Base-by-base conservation (phyloP, 1,140 invertebrate species). In the Hypsibius dujardini region DNA sequence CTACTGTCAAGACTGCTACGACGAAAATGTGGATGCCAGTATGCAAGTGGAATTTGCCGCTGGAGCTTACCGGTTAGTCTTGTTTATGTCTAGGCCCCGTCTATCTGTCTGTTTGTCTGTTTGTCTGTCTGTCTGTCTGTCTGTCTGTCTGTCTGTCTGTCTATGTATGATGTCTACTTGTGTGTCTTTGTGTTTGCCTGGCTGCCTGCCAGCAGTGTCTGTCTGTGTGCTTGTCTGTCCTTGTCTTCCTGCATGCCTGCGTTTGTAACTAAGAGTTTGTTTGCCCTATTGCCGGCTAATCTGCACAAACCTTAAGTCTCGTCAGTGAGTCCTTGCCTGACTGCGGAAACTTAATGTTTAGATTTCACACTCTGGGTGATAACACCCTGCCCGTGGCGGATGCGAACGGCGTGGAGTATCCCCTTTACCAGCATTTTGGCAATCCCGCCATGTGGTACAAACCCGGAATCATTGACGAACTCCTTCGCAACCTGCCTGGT, bases 11-110 rank as follows among this genome's bases (percentile, higher is more conserved):
- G 78, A 80, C 56, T 89, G 87, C 3, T 98, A 98, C 77, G 81
- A 86, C 75, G 83, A 89, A 0, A 81, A 85, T 60, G 72, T 92
- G 0, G 87, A 98, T 78, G 87, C 94, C 1, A 85, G 86, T 1
- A 89, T 98, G 75, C 85, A 90, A 0, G 98, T 98, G 78, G 92
- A 91, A 47, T 98, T 99, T 81, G 92, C 95, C 1, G 95, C 95
- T 0, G 94, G 92, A 47, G 95, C 93, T 3, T 81, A 97, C 14
- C 82, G 95, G 71, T 98, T 99, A 79, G 95, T 95, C n/a, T 12
- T 56, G 7, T 56, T 56, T 12, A 56, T 56, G n/a, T 56, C 28
- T 28, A 28, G 0, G 28, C 28, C 28, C 28, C 28, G 28, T 28
- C 28, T 28, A 28, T 28, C 28, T 28, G 0, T 28, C 28, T 28